Conservation (phyloP, 2,888 invertebrate genomes). For the Prenolepis imparis region DNA sequence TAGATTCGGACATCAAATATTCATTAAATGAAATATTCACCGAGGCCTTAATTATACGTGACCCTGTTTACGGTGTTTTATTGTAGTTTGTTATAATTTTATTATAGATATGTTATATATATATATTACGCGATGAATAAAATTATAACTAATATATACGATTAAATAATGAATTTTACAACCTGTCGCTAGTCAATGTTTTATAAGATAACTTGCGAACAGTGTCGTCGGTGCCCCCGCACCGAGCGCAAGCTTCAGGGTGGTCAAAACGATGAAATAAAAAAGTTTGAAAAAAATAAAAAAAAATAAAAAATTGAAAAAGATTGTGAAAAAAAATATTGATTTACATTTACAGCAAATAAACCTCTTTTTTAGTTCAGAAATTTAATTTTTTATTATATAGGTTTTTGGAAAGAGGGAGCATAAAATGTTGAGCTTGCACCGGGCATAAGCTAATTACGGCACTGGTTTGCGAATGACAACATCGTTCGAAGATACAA, state of each 20-base stretch:
- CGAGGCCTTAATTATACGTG: constrained; percentile 67
- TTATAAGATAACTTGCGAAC: constrained; percentile 6
- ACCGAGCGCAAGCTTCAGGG: no score
- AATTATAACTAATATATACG: constrained; percentile 41
- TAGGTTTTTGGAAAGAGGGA: no score
- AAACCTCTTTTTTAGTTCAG: no score
- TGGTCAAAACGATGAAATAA: no score
- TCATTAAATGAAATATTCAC: constrained; percentile 46
- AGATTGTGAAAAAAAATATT: no score
- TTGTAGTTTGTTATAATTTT: constrained; percentile 65
- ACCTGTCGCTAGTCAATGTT: background rate
- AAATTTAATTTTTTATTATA: no score
- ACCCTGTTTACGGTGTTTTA: constrained; percentile 54
- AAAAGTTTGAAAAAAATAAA: no score
- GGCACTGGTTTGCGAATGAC: background rate
- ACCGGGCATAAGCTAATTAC: no score
- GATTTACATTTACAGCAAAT: no score
- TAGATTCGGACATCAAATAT: constrained; percentile 32
- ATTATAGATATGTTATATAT: constrained; percentile 54
- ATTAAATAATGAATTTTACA: constrained; percentile 1
- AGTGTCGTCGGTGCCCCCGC: no score
- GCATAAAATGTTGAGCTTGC: no score
- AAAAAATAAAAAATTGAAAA: no score
- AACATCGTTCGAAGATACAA: background rate
- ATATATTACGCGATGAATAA: constrained; percentile 59